A percentile compares a stretch with the other conserved stretches of the same genome.
Evolutionary conservation across 2,113 vertebrate species (phyloP).

Genomic region (Pelobates fuscus): DNA sequence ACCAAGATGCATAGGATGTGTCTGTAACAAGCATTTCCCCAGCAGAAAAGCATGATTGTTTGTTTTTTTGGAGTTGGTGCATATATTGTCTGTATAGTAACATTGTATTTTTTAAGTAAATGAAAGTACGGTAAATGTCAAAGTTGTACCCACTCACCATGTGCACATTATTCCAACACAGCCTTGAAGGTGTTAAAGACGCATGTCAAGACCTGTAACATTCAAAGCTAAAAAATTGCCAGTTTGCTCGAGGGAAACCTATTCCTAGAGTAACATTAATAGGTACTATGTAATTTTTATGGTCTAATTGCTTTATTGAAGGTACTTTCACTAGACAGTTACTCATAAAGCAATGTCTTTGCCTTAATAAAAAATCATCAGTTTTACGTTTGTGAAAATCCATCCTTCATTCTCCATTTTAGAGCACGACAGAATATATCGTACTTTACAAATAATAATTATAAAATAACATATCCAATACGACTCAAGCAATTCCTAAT

Average conservation of each 20-base stretch:
- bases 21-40: no score
- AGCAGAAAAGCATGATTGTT: no score
- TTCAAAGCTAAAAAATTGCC: conserved; percentile 35
- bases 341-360: conserved; percentile 8
- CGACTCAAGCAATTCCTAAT: no score
- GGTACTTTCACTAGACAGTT: conserved; percentile 30
- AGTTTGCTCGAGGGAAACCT: conserved; percentile 29
- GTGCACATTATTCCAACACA: not conserved
- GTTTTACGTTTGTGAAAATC: conserved; percentile 3
- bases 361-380: conserved; percentile 14
- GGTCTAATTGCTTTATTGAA: conserved; percentile 45
- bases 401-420: conserved; percentile 8
- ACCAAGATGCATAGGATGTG: no score
- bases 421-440: not conserved
- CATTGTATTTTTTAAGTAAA: no score
- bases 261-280: conserved; percentile 40
- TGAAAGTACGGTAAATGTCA: not conserved
- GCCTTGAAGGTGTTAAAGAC: conserved; percentile 28
- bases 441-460: no score
- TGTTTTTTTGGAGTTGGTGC: no score
- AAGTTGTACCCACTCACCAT: not conserved
- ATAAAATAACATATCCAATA: no score
- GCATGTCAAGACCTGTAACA: conserved; percentile 27
- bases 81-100: no score
- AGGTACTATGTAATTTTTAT: conserved; percentile 37